phyloP scores from a whole-genome alignment of 2,888 invertebrate species.

The Drosophila atripex region DNA sequence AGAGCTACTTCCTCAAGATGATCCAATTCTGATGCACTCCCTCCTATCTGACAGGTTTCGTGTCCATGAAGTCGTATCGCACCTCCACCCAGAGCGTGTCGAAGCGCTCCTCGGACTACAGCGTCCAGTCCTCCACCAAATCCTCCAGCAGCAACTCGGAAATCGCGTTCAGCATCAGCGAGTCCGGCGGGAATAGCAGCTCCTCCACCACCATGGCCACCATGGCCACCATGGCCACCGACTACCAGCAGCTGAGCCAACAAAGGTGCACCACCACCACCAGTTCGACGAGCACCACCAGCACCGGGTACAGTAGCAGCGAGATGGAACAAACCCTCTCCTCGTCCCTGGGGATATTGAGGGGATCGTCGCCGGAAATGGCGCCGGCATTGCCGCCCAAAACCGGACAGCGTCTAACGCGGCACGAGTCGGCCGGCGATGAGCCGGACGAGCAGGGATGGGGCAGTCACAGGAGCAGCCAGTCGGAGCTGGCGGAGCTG shows the following conservation, averaged over 20 bases:
- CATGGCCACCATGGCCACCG: too few relatives aligned
- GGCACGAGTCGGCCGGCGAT: conserved; percentile 88
- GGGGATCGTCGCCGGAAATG: conserved; percentile 40
- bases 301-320: conserved; percentile 31
- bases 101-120: conserved; percentile 87
- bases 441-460: conserved; percentile 84
- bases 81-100: conserved; percentile 87
- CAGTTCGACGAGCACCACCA: conserved; percentile 30
- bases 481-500: conserved; percentile 83
- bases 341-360: neutral
- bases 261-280: conserved; percentile 29
- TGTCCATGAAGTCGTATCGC: conserved; percentile 87
- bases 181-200: conserved; percentile 52
- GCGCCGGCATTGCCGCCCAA: conserved; percentile 71
- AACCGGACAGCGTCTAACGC: conserved; percentile 80
- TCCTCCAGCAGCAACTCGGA: conserved; percentile 81
- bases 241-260: conserved; percentile 66
- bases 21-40: too few relatives aligned
- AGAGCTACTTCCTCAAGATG: too few relatives aligned
- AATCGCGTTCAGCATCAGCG: conserved; percentile 72
- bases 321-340: conserved; percentile 43
- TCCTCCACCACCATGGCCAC: neutral
- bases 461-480: conserved; percentile 27
- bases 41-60: too few relatives aligned
- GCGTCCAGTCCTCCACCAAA: conserved; percentile 82